Conservation (phyloP, 2,113 vertebrate genomes). For the Salvelinus fontinalis region DNA sequence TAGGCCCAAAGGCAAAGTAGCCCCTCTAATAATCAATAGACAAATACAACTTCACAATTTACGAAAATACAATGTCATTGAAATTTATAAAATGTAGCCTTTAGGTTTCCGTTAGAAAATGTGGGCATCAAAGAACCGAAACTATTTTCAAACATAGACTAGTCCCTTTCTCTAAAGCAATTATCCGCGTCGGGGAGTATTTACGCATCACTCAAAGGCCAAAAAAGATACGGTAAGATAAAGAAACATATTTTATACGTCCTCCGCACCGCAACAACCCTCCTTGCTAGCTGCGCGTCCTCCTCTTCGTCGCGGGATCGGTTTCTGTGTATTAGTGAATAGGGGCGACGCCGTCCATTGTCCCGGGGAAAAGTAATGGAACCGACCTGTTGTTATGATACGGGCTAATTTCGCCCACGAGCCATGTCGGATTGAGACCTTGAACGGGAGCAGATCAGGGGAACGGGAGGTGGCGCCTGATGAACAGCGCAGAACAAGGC, state of each 20-base stretch:
- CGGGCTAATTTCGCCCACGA: slow-evolving; percentile 62
- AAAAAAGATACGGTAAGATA: slow-evolving; percentile 39
- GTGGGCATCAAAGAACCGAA: no score
- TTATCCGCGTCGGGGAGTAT: slow-evolving; percentile 35
- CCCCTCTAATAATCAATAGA: no score
- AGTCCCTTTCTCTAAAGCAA: background rate
- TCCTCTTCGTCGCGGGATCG: slow-evolving; percentile 51
- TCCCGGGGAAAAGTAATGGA: slow-evolving; percentile 57
- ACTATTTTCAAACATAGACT: no score
- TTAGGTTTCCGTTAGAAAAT: no score
- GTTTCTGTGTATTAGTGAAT: slow-evolving; percentile 46
- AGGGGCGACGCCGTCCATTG: slow-evolving; percentile 55
- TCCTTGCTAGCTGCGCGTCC: slow-evolving; percentile 11
- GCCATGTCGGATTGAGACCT: slow-evolving; percentile 44
- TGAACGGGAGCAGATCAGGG: slow-evolving; percentile 66
- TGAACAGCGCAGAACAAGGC: slow-evolving; percentile 20
- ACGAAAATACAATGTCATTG: no score
- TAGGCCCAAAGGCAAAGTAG: no score
- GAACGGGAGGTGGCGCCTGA: slow-evolving; percentile 67
- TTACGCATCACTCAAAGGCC: slow-evolving; percentile 28
- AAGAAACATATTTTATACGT: slow-evolving; percentile 49
- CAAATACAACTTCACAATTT: no score
- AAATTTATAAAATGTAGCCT: no score
- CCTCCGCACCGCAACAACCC: slow-evolving; percentile 19
- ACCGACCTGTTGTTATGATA: slow-evolving; percentile 74